These are phyloP conservation scores for Sapayoa aenigma DNA, from an alignment of 2,113 vertebrate genomes.

Conservation along the genomic window DNA sequence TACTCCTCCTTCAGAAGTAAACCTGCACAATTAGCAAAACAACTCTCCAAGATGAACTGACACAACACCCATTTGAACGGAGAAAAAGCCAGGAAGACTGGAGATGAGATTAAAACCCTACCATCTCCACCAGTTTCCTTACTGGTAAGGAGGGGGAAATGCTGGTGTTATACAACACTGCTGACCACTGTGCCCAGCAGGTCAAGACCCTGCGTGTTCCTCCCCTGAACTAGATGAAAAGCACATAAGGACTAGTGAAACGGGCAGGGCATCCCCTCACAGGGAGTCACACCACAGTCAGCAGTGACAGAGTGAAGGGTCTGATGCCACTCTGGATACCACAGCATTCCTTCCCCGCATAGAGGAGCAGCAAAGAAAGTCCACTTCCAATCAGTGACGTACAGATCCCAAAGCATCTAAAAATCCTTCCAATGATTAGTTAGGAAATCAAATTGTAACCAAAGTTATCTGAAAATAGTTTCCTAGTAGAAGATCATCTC, in stretches of 20 bases:
- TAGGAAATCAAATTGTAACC: background rate
- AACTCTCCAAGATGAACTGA: background rate
- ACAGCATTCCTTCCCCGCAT: fast-evolving
- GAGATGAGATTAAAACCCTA: background rate
- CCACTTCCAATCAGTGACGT: background rate
- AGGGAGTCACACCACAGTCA: background rate
- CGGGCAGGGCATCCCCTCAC: fast-evolving
- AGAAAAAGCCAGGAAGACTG: background rate
- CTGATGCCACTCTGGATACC: background rate
- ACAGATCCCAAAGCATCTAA: background rate
- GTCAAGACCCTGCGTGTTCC: background rate
- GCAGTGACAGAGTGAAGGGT: background rate
- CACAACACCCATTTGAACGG: background rate
- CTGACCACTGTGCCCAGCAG: fast-evolving
- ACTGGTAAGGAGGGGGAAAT: background rate
- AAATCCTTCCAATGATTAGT: background rate
- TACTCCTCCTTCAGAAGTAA: background rate
- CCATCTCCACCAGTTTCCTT: background rate
- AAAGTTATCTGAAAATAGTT: background rate
- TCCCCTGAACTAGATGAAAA: background rate
- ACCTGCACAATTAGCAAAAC: fast-evolving
- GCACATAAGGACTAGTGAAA: background rate
- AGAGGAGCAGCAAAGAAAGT: background rate
- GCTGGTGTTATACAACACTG: too few relatives aligned
- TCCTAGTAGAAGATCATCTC: background rate